phyloP scores from a whole-genome alignment of 2,113 vertebrate genomes.

The Actinemys pallida region DNA sequence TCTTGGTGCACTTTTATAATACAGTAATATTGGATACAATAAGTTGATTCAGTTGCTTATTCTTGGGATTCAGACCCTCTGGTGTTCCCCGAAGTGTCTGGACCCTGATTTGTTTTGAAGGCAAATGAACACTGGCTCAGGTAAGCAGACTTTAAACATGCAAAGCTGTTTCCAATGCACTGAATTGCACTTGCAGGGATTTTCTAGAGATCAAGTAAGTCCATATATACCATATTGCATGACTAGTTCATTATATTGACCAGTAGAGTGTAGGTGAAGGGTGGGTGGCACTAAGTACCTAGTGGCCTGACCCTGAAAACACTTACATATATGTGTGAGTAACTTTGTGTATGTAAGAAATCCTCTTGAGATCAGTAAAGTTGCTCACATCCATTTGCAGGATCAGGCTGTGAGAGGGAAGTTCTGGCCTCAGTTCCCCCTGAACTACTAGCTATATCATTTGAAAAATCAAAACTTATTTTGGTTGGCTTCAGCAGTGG shows the following conservation, averaged over 20 bases:
- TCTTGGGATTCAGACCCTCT: background rate
- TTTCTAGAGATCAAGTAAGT: background rate
- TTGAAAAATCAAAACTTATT: background rate
- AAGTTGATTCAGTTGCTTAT: background rate
- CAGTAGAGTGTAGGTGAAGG: background rate
- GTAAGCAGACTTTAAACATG: background rate
- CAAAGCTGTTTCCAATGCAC: accelerated
- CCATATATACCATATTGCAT: accelerated
- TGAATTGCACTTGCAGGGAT: background rate
- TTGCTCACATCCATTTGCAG: background rate
- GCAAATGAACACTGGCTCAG: background rate
- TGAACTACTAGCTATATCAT: background rate
- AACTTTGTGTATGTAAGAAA: background rate
- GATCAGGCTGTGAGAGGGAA: background rate
- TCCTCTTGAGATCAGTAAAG: background rate
- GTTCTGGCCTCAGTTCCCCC: background rate
- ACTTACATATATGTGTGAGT: background rate
- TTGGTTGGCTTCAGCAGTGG: background rate
- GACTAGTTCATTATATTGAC: accelerated
- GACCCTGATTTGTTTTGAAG: background rate
- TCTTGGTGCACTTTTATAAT: background rate
- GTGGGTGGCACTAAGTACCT: background rate
- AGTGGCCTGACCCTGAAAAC: background rate
- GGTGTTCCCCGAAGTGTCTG: too few species aligned
- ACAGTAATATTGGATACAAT: background rate